Evolutionary conservation across 2,113 vertebrate genomes (phyloP).

Genomic region (Melanocharis versteri): DNA sequence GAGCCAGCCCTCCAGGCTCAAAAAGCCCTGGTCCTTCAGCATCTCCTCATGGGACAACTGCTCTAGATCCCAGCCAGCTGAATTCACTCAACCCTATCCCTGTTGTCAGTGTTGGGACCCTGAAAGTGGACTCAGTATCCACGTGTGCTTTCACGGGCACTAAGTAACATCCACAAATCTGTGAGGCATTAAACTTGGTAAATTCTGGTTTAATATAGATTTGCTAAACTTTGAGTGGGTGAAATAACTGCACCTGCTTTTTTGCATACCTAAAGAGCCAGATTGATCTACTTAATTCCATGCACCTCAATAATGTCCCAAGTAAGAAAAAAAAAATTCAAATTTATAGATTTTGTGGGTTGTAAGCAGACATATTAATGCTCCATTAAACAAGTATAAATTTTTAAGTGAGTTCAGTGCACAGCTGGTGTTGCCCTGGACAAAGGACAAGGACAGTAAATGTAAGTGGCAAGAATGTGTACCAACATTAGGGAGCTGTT

Average conservation of each 20-base stretch:
- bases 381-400: not conserved
- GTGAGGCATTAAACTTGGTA: not conserved
- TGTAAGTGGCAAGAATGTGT: not conserved
- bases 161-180: not conserved
- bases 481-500: not conserved
- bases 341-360: not conserved
- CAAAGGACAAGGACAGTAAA: not conserved
- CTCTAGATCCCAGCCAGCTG: not conserved
- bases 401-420: not conserved
- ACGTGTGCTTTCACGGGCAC: not conserved
- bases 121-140: not conserved
- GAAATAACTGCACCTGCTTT: not conserved
- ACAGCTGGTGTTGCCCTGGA: not conserved
- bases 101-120: accelerated
- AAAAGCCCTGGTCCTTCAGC: not conserved
- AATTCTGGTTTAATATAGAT: not conserved
- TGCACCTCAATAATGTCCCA: not conserved
- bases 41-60: not conserved
- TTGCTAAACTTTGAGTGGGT: not conserved
- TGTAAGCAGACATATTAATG: not conserved
- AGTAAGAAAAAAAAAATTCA: not conserved
- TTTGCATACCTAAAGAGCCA: not conserved
- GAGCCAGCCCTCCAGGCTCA: not conserved
- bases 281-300: not conserved
- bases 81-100: not conserved